These are phyloP conservation scores for Matsumyia berberina DNA, from an alignment of 2,888 invertebrate genomes.

Conservation along the genomic window DNA sequence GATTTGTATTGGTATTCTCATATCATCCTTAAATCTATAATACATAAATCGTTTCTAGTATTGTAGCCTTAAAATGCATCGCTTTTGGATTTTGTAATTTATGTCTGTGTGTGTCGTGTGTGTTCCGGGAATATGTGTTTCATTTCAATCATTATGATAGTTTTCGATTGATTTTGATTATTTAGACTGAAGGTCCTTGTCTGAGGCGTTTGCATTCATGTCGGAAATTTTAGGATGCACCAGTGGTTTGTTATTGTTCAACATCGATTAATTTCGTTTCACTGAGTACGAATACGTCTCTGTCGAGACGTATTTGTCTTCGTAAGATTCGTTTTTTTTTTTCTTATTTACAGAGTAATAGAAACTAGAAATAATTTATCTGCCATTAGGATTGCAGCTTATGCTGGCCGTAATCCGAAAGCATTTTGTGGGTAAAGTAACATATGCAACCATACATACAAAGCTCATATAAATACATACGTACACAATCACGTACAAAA, in stretches of 20 bases:
- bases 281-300: constrained; percentile 13
- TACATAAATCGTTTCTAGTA: constrained; percentile 35
- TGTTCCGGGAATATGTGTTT: neutral
- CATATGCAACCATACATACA: constrained; percentile 43
- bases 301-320: neutral
- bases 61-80: constrained; percentile 26
- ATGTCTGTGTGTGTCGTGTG: neutral
- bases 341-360: constrained; percentile 58
- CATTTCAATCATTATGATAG: constrained; percentile 17
- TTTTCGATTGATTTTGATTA: constrained; percentile 14
- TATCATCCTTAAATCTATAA: constrained; percentile 20
- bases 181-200: neutral
- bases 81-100: constrained; percentile 13
- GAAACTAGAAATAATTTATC: constrained; percentile 34
- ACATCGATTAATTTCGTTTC: constrained; percentile 42
- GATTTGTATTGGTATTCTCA: constrained; percentile 52
- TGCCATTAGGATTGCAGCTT: neutral
- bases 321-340: constrained; percentile 13
- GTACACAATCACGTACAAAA: constrained; percentile 21
- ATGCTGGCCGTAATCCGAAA: constrained; percentile 16
- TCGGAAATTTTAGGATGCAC: neutral
- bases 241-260: constrained; percentile 20
- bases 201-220: no score
- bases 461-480: constrained; percentile 35
- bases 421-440: constrained; percentile 10